Evolutionary conservation across 2,113 vertebrate genomes (phyloP).

Genomic region (Eclectus roratus): DNA sequence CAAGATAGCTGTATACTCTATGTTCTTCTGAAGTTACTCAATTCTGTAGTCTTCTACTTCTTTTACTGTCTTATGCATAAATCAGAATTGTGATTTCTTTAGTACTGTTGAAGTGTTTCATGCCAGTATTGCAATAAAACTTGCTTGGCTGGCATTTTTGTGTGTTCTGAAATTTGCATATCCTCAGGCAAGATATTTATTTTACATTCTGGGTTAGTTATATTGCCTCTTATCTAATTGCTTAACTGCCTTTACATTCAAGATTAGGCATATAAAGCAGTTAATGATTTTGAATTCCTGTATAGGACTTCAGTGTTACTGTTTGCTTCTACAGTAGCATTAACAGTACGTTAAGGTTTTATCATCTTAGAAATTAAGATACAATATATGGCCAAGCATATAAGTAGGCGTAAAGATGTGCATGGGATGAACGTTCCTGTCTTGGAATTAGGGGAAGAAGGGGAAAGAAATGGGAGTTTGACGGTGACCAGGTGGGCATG

Average conservation of each 20-base stretch:
- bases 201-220: slow-evolving; percentile 17
- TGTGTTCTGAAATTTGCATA: slow-evolving; percentile 1
- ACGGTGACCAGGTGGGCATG: background rate
- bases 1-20: background rate
- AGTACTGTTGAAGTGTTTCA: background rate
- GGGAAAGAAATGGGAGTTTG: background rate
- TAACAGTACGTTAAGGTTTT: background rate
- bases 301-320: background rate
- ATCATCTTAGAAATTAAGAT: background rate
- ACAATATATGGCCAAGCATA: background rate
- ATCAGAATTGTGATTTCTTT: background rate
- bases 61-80: background rate
- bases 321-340: background rate
- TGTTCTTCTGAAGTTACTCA: background rate
- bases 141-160: slow-evolving; percentile 14
- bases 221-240: slow-evolving; percentile 11
- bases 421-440: background rate
- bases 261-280: background rate
- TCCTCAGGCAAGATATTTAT: slow-evolving; percentile 5
- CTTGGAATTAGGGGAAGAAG: background rate
- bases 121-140: background rate
- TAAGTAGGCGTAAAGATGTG: background rate
- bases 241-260: background rate
- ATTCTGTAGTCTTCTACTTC: background rate
- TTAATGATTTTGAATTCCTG: background rate